These are phyloP conservation scores for Saxidomus purpurata DNA, from an alignment of 1,140 invertebrate genomes.

Conservation along the genomic window DNA sequence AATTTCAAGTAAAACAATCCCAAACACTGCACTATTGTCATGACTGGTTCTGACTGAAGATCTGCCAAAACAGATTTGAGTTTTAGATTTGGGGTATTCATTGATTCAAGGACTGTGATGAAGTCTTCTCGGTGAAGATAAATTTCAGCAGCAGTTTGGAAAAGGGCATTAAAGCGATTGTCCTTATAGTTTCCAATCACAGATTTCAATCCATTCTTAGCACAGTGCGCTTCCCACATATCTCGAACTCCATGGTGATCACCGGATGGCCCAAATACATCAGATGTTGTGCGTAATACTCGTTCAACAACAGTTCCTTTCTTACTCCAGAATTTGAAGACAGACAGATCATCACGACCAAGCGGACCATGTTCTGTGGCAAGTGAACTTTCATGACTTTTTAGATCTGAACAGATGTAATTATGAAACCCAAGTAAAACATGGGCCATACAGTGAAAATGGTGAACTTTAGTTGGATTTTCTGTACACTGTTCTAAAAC, in stretches of 20 bases:
- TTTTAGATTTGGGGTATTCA: background rate
- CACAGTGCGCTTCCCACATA: constrained; percentile 38
- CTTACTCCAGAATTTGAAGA: constrained; percentile 14
- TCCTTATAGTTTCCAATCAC: constrained; percentile 56
- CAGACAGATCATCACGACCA: constrained; percentile 38
- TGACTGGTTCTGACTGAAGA: background rate
- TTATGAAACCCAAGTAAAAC: constrained; percentile 33
- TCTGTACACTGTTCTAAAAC: background rate
- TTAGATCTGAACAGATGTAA: constrained; percentile 22
- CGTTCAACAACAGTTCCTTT: constrained; percentile 47
- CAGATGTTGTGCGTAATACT: constrained; percentile 34
- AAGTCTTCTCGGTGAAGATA: constrained; percentile 5
- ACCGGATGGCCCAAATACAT: constrained; percentile 44
- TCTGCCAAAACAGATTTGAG: constrained; percentile 14
- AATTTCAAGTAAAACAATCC: background rate
- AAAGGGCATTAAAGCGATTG: constrained; percentile 48
- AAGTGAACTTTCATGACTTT: background rate
- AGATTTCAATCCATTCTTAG: constrained; percentile 33
- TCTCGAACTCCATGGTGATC: constrained; percentile 52
- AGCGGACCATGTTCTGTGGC: background rate
- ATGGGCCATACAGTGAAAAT: constrained; percentile 58
- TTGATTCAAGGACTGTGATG: background rate
- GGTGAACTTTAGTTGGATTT: background rate
- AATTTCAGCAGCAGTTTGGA: constrained; percentile 46
- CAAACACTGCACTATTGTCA: background rate